These are phyloP conservation scores for Clitarchus hookeri DNA, from an alignment of 2,888 invertebrate species.

Conservation along the genomic window DNA sequence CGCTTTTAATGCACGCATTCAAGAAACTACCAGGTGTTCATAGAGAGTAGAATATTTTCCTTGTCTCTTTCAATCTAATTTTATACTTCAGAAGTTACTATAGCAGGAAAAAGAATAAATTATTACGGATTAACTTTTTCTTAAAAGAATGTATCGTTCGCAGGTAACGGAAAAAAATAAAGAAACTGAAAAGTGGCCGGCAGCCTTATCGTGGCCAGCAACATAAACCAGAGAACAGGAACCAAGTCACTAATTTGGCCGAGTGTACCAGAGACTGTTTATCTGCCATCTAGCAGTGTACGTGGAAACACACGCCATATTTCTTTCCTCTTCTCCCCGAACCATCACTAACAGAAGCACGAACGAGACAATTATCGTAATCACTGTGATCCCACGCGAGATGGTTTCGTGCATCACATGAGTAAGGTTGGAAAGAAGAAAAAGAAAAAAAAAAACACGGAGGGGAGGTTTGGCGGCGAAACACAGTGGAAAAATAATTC, in stretches of 20 bases:
- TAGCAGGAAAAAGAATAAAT: too few species aligned
- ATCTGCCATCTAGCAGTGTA: background rate
- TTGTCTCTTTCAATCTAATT: too few species aligned
- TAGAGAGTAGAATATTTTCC: too few species aligned
- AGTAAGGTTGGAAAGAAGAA: background rate
- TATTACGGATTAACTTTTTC: too few species aligned
- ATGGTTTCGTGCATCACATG: background rate
- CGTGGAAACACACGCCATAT: constrained; percentile 4
- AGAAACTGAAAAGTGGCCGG: too few species aligned
- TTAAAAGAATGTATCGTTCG: too few species aligned
- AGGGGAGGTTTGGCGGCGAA: background rate
- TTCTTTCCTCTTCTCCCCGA: background rate
- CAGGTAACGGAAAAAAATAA: too few species aligned
- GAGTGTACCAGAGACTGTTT: background rate
- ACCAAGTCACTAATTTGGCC: background rate
- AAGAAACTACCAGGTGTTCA: too few species aligned
- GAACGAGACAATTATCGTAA: constrained; percentile 12
- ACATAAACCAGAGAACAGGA: background rate
- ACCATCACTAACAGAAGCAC: constrained; percentile 22
- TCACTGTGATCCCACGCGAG: background rate
- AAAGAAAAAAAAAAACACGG: background rate
- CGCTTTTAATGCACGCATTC: too few species aligned
- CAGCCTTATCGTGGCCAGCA: too few species aligned
- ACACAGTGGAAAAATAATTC: constrained; percentile 15
- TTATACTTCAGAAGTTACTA: too few species aligned